Percentiles rank a stretch among this genome's conserved stretches.
Evolutionary conservation across 2,113 vertebrate species (phyloP).

Genomic region (Perognathus longimembris): DNA sequence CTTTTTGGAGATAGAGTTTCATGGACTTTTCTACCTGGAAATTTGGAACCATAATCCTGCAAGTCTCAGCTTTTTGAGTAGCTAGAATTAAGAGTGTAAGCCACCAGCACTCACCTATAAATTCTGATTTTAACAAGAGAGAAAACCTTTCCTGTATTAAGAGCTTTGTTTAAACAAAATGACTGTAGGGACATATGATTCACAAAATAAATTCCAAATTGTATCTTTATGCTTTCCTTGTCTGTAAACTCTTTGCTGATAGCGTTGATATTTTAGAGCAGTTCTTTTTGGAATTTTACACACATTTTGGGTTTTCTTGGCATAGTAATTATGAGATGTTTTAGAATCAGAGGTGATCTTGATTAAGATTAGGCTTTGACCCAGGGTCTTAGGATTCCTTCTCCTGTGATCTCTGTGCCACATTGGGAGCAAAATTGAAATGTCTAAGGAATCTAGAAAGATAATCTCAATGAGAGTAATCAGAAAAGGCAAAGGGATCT

Average conservation of each 20-base stretch:
- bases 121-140: neutral
- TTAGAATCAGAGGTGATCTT: neutral
- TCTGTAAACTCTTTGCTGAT: neutral
- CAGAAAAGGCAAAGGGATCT: neutral
- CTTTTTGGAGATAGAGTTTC: too few species aligned
- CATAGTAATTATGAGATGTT: neutral
- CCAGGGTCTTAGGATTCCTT: neutral
- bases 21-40: too few species aligned
- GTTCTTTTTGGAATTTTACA: slow-evolving; percentile 34
- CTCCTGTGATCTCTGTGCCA: neutral
- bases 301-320: neutral
- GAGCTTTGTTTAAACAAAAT: slow-evolving; percentile 21
- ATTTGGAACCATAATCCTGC: too few species aligned
- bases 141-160: neutral
- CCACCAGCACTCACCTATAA: too few species aligned
- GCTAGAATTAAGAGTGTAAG: too few species aligned
- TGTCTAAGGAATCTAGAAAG: neutral
- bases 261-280: neutral
- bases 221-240: neutral
- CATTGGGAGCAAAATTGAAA: neutral
- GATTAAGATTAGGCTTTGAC: neutral
- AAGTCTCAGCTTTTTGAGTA: too few species aligned
- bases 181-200: neutral
- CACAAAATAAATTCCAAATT: neutral
- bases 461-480: neutral